These are phyloP conservation scores for Kryphioiulus occultus DNA, from an alignment of 2,888 invertebrate genomes.

Conservation along the genomic window DNA sequence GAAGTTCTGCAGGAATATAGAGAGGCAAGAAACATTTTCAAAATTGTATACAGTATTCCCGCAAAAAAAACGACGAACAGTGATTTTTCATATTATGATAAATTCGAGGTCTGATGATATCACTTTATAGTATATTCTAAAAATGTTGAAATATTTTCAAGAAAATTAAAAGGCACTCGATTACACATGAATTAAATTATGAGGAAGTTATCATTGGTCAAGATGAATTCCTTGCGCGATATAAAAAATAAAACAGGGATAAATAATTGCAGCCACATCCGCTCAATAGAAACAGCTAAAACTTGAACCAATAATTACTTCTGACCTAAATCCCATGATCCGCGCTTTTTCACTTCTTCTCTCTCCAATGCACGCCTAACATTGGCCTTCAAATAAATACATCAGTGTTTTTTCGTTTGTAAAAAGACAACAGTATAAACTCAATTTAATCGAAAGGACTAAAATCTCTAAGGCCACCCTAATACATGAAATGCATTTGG, in stretches of 20 bases:
- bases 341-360: not conserved
- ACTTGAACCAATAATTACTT: constrained; percentile 25
- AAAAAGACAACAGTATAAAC: not conserved
- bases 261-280: constrained; percentile 17
- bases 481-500: not conserved
- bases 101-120: not conserved
- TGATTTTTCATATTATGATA: not conserved
- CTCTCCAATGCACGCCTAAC: not conserved
- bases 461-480: constrained; percentile 8
- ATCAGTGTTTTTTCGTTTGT: not conserved
- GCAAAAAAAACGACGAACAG: not conserved
- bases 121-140: not conserved
- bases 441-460: not conserved
- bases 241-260: not conserved
- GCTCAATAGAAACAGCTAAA: not conserved
- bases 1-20: not conserved
- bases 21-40: not conserved
- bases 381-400: constrained; percentile 11
- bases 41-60: not conserved
- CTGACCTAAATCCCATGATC: constrained; percentile 15
- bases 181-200: not conserved
- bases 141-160: not conserved
- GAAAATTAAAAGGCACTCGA: not conserved
- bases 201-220: not conserved
- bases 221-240: not conserved